A percentile compares a stretch with the other conserved stretches of the same genome.
phyloP scores from a whole-genome alignment of 2,797 vertebrate species.

The Mormyrops attenuatus region DNA sequence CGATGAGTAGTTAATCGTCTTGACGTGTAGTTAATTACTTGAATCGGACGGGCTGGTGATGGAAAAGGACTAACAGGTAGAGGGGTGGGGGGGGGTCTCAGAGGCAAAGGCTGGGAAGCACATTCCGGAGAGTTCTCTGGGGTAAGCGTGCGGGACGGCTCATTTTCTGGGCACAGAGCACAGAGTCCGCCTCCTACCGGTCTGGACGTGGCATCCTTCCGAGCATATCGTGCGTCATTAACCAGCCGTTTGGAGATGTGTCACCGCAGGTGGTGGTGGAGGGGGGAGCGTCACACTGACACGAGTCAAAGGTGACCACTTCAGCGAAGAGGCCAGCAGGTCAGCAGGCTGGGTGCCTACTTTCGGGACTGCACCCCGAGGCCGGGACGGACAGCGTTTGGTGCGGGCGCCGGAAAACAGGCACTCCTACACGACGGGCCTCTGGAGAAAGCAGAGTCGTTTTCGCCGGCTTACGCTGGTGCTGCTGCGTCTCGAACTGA shows the following conservation, averaged over 20 bases:
- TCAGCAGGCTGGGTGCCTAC: neutral
- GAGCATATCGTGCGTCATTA: neutral
- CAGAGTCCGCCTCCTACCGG: neutral
- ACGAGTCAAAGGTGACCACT: neutral
- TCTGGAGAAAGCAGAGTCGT: neutral
- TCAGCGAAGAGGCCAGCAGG: neutral
- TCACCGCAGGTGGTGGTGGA: neutral
- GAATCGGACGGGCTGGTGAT: neutral
- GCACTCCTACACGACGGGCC: neutral
- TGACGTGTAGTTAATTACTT: neutral
- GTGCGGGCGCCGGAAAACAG: neutral
- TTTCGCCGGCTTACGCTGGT: neutral
- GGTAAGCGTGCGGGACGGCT: neutral
- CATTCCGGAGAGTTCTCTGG: neutral
- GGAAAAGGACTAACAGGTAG: neutral
- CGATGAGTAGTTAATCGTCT: neutral
- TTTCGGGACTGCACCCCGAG: neutral
- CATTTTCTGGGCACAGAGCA: neutral
- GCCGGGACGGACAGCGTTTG: neutral
- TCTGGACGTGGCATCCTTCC: neutral
- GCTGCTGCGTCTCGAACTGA: neutral
- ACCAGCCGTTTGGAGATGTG: neutral
- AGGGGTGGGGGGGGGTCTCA: neutral
- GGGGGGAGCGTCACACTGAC: neutral
- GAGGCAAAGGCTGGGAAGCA: neutral